These are phyloP conservation scores for Mya arenaria DNA, from an alignment of 1,140 invertebrate species.

Conservation along the genomic window DNA sequence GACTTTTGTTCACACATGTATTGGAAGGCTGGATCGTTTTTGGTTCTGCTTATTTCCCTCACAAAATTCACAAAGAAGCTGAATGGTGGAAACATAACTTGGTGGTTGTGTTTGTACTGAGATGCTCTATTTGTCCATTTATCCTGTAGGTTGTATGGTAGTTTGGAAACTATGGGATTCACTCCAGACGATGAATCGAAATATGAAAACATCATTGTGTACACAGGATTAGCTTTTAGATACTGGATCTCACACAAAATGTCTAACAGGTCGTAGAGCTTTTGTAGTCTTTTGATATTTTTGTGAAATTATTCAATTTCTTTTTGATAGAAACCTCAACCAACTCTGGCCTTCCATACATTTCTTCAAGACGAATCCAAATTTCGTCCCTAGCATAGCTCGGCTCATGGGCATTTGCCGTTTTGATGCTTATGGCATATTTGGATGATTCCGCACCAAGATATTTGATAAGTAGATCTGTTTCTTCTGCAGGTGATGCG, in stretches of 20 bases:
- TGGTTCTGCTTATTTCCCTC: neutral
- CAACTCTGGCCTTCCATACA: too few relatives aligned
- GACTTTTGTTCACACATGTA: too few relatives aligned
- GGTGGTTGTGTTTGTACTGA: neutral
- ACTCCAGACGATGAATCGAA: constrained; percentile 14
- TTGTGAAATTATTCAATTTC: too few relatives aligned
- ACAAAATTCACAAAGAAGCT: neutral
- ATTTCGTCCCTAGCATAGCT: too few relatives aligned
- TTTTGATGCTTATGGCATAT: too few relatives aligned
- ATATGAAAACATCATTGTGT: neutral
- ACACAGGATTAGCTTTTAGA: neutral
- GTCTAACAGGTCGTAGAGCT: neutral
- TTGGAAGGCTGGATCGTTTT: constrained; percentile 8
- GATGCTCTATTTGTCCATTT: constrained; percentile 4
- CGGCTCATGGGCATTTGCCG: too few relatives aligned
- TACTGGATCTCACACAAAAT: neutral
- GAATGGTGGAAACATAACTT: constrained; percentile 13
- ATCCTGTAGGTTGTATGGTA: neutral
- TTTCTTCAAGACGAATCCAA: too few relatives aligned
- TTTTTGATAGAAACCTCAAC: too few relatives aligned
- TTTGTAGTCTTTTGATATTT: neutral
- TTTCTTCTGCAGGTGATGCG: constrained; percentile 17
- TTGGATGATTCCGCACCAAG: too few relatives aligned
- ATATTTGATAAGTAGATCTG: constrained; percentile 45
- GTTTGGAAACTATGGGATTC: constrained; percentile 1